These are phyloP conservation scores for Perizoma flavofasciatum DNA, from an alignment of 2,888 invertebrate species.

Conservation along the genomic window DNA sequence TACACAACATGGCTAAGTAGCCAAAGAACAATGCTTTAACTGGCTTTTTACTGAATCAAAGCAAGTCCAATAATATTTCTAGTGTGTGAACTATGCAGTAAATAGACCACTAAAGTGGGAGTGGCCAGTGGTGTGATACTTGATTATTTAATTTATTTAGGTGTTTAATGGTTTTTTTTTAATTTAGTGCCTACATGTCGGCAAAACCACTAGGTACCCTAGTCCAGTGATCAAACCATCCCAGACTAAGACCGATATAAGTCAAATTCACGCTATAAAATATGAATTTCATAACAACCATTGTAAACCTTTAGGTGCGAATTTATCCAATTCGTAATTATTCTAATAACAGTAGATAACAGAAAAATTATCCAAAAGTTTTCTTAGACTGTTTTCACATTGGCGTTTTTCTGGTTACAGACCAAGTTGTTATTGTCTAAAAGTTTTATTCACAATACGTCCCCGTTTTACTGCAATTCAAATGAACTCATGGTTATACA, in stretches of 20 bases:
- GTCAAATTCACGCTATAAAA: constrained; percentile 30
- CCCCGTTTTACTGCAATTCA: neutral
- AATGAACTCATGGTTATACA: no score
- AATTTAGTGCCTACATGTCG: no score
- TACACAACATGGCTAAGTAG: neutral
- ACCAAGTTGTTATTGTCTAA: neutral
- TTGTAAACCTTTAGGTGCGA: constrained; percentile 29
- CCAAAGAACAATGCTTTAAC: neutral
- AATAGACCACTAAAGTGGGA: no score
- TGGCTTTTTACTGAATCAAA: neutral
- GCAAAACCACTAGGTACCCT: no score
- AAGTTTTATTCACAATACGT: neutral
- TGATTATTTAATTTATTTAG: no score
- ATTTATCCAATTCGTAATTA: constrained; percentile 27
- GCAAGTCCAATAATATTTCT: neutral
- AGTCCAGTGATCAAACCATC: constrained; percentile 17
- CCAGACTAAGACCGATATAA: constrained; percentile 23
- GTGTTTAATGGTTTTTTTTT: no score
- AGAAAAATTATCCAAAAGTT: constrained; percentile 28
- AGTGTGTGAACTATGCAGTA: no score
- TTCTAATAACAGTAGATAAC: constrained; percentile 26
- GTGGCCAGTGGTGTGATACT: no score
- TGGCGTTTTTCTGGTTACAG: constrained; percentile 4
- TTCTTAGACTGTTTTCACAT: constrained; percentile 12
- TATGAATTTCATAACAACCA: constrained; percentile 32